phyloP scores from a whole-genome alignment of 1,140 invertebrate genomes.

The Myzus persicae region DNA sequence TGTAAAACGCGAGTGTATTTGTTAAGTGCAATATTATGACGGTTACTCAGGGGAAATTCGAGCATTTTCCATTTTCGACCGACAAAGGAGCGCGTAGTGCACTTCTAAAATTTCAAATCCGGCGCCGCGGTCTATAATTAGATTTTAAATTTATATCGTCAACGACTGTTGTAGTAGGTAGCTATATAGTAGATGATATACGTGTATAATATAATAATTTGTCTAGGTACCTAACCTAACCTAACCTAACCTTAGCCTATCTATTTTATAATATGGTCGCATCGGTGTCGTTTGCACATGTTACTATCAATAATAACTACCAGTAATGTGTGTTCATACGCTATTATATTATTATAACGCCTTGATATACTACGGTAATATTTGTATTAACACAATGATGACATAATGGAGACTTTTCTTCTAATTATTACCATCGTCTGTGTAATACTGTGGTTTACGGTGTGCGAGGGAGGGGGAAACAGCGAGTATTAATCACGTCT shows the following conservation, averaged over 20 bases:
- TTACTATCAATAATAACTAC: not conserved
- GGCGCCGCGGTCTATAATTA: not conserved
- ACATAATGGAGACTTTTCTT: not conserved
- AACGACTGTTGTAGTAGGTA: not conserved
- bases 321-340: not conserved
- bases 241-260: too few species aligned
- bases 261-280: not conserved
- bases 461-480: not conserved
- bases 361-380: not conserved
- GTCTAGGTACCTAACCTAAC: not conserved
- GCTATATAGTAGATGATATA: too few species aligned
- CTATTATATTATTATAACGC: not conserved
- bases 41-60: not conserved
- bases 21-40: conserved; percentile 7
- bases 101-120: not conserved
- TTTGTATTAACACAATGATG: not conserved
- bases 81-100: not conserved
- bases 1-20: not conserved
- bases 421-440: not conserved
- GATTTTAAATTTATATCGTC: not conserved
- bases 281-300: not conserved
- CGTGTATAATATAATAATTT: too few species aligned
- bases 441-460: not conserved
- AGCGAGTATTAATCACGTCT: not conserved
- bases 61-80: not conserved